phyloP scores from a whole-genome alignment of 2,797 vertebrate species.

The Enteromius paludinosus region DNA sequence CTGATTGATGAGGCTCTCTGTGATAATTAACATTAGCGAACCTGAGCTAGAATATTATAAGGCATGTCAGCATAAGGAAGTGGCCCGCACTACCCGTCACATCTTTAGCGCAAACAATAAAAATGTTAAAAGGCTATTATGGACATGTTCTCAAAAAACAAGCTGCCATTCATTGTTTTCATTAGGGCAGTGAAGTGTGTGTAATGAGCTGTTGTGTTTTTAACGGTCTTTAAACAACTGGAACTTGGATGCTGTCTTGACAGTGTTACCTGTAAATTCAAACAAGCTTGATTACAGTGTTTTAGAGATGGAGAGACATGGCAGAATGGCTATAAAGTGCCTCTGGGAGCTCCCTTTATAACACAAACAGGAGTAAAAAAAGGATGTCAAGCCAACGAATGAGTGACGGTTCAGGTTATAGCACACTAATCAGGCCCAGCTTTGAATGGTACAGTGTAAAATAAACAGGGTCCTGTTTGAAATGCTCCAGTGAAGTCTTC shows the following conservation, averaged over 20 bases:
- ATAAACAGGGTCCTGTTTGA: neutral
- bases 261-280: constrained; percentile 39
- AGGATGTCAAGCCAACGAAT: neutral
- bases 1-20: constrained; percentile 50
- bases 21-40: constrained; percentile 55
- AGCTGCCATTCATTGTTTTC: constrained; percentile 25
- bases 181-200: constrained; percentile 32
- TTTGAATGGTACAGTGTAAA: neutral
- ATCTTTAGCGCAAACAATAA: constrained; percentile 41
- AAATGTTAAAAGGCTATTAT: constrained; percentile 43
- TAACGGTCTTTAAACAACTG: constrained; percentile 35
- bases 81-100: neutral
- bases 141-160: constrained; percentile 23
- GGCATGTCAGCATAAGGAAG: constrained; percentile 30
- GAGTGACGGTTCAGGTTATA: neutral
- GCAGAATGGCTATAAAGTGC: neutral
- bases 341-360: neutral
- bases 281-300: constrained; percentile 10
- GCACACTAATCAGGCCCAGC: neutral
- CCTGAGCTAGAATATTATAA: constrained; percentile 17
- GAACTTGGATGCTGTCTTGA: constrained; percentile 23
- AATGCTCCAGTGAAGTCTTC: constrained; percentile 5
- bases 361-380: neutral
- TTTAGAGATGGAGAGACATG: neutral
- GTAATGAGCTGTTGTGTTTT: constrained; percentile 50